Evolutionary conservation across 2,888 invertebrate species (phyloP).

Genomic region (Coronaproctus castanopsis): DNA sequence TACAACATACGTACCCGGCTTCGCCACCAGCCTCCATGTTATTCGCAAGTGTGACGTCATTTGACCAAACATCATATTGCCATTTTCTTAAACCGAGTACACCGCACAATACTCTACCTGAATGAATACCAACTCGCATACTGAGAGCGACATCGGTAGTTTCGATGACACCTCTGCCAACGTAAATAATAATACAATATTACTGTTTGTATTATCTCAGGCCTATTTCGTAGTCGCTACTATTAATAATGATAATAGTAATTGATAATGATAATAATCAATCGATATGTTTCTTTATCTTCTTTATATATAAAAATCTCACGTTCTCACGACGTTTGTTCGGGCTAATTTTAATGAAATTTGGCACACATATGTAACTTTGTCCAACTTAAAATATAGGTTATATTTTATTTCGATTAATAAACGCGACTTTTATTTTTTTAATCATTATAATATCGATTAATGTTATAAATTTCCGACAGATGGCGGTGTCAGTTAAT

Average conservation of each 20-base stretch:
- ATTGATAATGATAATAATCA: background rate
- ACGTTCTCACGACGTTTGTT: too few species aligned
- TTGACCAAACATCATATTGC: conserved; percentile 89
- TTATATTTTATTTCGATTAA: too few species aligned
- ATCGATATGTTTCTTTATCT: background rate
- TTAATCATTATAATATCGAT: too few species aligned
- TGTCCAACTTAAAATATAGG: too few species aligned
- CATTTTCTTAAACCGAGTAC: conserved; percentile 76
- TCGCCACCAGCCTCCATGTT: conserved; percentile 80
- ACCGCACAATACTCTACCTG: conserved; percentile 72
- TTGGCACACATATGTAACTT: too few species aligned
- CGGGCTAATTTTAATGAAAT: too few species aligned
- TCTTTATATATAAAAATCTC: too few species aligned
- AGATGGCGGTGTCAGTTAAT: too few species aligned
- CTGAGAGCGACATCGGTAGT: conserved; percentile 80
- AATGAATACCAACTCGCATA: conserved; percentile 84
- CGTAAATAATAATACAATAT: conserved; percentile 3
- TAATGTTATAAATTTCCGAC: too few species aligned
- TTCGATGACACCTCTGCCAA: conserved; percentile 56
- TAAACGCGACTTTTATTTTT: too few species aligned
- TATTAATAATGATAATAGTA: background rate
- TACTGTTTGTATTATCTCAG: too few species aligned
- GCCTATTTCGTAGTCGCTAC: background rate
- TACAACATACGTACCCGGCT: conserved; percentile 70
- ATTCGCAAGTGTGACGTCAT: conserved; percentile 75